Base-by-base conservation (phyloP, 1,140 invertebrate species). In the Maconellicoccus hirsutus region DNA sequence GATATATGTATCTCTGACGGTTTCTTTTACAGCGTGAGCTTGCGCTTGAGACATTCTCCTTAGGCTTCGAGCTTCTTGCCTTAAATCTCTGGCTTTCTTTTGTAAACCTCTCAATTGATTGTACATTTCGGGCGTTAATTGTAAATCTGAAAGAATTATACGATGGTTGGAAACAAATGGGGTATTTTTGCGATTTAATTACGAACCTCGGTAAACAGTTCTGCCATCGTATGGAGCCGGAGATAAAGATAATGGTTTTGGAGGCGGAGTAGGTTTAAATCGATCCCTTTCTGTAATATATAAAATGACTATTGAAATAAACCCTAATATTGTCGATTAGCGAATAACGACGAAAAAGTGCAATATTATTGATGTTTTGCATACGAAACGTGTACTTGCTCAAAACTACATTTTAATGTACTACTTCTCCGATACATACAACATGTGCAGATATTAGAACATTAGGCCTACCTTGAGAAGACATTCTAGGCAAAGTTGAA, bases 21-120 rank as follows among this genome's bases (percentile, higher is more conserved):
- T 89, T 78, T 98, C 94, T 38, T 91, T 84, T 72, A 97, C 91
- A 21, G 90, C 89, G 71, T 94, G 90, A 0, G 92, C 89, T 78
- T 97, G 94, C 0, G 93, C 86, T 78, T 96, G 89, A 1, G 94
- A 94, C 77, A 95, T 88, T 16, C 93, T 84, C 1, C 94, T 83
- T 23, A 98, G 80, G 76, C 92, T 92, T 72, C 89, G 84, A 71
- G 97, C 88, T 82, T 98, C 95, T 73, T 89, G 86, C 71, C 90
- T 83, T 19, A 98, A 82, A 79, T 96, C 93, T 77, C 91, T 93
- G 7, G 93, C 90, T 78, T 93, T 92, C 77, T 94, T 94, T 76
- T 94, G 91, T 70, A 96, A 79, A 33, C 87, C 84, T 69, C 90
- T 81, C 59, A 96, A 79, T 74, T 95, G 91, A 78, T 89, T 90